Base-by-base conservation (phyloP, 2,113 vertebrate genomes). In the Mesoclemmys tuberculata region DNA sequence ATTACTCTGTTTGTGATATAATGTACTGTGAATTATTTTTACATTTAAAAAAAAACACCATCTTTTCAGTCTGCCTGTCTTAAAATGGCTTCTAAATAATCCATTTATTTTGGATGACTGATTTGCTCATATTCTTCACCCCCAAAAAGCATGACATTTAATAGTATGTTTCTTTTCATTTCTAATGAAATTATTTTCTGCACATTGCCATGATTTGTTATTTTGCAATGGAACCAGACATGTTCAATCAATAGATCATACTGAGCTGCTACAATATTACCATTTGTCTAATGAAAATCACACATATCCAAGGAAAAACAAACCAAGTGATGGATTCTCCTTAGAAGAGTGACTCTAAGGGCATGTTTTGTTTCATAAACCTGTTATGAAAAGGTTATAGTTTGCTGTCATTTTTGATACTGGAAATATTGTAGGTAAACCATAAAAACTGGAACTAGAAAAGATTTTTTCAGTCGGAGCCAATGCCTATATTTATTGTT, bases 31-130 rank as follows among this genome's bases (percentile, higher is more conserved):
- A 93, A 83, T 16, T 87, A 35, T 75, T 92, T 86, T 93, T 80
- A 79, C 51, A 4, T 51, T 95, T 46, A 46, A 46, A 46, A 46
- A 46, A 88, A n/a, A 75, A 91, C 44, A 79, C 0, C 0, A 68
- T 58, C 26, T 95, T 93, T 93, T 91, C 85, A 95, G 82, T 38
- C 9, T 38, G 16, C 10, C 79, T 48, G 89, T 83, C 85, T 52
- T 90, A 80, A 90, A 93, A 87, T 71, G 95, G 78, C 29, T 80
- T 48, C 49, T 80, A 78, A 78, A 78, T 46, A 35, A 87, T 46
- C 44, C n/a, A 85, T 86, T 85, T 91, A 82, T 18, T 10, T 29
- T 38, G 41, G 41, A 80, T 27, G 49, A 85, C 49, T 68, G 54
- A 92, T 74, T 77, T 84, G 86, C 38, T 84, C 22, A 75, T 64